phyloP scores from a whole-genome alignment of 2,113 vertebrate species.

The Triplophysa tibetana region DNA sequence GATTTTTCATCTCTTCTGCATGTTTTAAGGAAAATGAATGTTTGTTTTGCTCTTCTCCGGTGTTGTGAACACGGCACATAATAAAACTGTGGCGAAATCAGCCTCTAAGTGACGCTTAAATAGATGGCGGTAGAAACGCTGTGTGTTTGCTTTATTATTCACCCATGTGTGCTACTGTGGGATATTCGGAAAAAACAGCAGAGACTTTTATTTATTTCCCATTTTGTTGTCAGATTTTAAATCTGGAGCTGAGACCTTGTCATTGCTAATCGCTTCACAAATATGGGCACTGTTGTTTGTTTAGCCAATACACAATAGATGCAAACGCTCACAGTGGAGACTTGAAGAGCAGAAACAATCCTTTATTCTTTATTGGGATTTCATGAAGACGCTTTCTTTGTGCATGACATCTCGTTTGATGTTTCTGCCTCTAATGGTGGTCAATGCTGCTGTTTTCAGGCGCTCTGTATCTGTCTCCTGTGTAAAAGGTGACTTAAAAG shows the following conservation, averaged over 20 bases:
- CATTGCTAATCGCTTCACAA: slow-evolving; percentile 3
- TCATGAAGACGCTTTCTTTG: background rate
- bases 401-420: background rate
- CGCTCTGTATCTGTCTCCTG: background rate
- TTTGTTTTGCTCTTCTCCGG: slow-evolving; percentile 37
- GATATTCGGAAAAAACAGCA: slow-evolving; percentile 9
- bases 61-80: slow-evolving; percentile 21
- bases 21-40: slow-evolving; percentile 44
- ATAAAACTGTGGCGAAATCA: slow-evolving; percentile 39
- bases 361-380: slow-evolving; percentile 14
- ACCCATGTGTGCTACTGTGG: background rate
- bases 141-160: slow-evolving; percentile 24
- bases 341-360: background rate
- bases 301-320: slow-evolving; percentile 25
- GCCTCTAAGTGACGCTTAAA: slow-evolving; percentile 18
- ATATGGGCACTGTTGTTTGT: slow-evolving; percentile 24
- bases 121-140: background rate
- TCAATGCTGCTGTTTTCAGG: background rate
- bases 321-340: background rate
- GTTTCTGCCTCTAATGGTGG: background rate
- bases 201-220: background rate
- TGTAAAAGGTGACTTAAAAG: slow-evolving; percentile 3
- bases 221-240: slow-evolving; percentile 25
- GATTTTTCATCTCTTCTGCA: slow-evolving; percentile 17
- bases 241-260: slow-evolving; percentile 24